Evolutionary conservation across 2,888 invertebrate genomes (phyloP).

Genomic region (Strigamia maritima): DNA sequence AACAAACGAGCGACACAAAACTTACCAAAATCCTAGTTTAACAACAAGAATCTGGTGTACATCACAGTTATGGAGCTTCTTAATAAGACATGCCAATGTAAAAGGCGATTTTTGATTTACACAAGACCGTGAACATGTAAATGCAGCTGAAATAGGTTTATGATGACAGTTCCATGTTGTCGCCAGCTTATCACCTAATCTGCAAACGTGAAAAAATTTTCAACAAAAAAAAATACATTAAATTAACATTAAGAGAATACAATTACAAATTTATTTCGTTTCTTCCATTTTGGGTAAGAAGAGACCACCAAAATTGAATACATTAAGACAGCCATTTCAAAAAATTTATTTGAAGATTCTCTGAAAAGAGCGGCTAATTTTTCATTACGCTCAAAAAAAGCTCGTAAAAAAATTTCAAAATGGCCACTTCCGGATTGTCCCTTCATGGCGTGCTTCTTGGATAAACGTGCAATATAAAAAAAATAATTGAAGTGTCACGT

Average conservation of each 20-base stretch:
- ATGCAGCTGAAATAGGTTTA: neutral
- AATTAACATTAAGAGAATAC: neutral
- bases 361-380: too few species aligned
- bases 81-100: neutral
- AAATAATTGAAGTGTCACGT: neutral
- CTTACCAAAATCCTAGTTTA: neutral
- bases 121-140: neutral
- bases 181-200: constrained; percentile 5
- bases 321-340: neutral
- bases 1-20: neutral
- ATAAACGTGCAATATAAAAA: neutral
- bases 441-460: neutral
- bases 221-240: neutral
- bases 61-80: neutral
- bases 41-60: neutral
- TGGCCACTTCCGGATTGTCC: neutral
- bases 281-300: neutral
- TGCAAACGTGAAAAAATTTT: neutral
- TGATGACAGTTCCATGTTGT: neutral
- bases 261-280: neutral
- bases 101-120: neutral
- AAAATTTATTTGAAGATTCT: neutral
- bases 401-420: neutral
- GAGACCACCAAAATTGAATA: neutral
- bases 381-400: neutral